Evolutionary conservation across 2,797 vertebrate species (phyloP).

Genomic region (Choloepus didactylus): DNA sequence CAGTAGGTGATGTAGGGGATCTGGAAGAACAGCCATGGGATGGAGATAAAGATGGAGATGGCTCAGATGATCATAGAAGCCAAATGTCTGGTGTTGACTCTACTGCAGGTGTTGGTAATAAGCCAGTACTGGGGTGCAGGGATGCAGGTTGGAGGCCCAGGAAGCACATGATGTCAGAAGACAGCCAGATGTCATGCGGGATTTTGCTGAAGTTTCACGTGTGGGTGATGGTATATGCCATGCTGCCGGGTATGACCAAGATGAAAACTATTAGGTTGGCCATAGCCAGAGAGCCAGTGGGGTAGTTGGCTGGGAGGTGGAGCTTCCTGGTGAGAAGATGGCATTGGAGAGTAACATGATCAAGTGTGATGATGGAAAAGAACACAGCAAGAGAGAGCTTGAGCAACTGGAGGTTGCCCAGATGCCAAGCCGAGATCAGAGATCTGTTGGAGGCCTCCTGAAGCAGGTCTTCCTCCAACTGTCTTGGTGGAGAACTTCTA

Average conservation of each 20-base stretch:
- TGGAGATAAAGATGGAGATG: constrained; percentile 95
- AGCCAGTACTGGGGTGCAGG: constrained; percentile 96
- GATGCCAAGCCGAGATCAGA: constrained; percentile 83
- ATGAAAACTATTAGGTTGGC: constrained; percentile 95
- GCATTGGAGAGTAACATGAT: constrained; percentile 92
- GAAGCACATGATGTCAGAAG: constrained; percentile 95
- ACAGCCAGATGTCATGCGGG: constrained; percentile 95
- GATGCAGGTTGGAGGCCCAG: constrained; percentile 94
- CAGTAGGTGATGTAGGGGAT: constrained; percentile 95
- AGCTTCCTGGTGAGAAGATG: constrained; percentile 94
- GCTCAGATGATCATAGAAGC: constrained; percentile 94
- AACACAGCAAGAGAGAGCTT: constrained; percentile 92
- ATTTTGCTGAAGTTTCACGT: constrained; percentile 94
- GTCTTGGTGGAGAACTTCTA: constrained; percentile 91
- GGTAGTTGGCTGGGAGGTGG: constrained; percentile 95
- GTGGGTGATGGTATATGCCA: constrained; percentile 94
- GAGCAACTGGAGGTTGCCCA: constrained; percentile 88
- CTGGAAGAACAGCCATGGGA: constrained; percentile 95
- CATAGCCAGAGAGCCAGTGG: constrained; percentile 94
- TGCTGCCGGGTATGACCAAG: constrained; percentile 95
- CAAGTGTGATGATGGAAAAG: constrained; percentile 91
- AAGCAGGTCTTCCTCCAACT: constrained; percentile 84
- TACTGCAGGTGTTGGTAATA: constrained; percentile 94
- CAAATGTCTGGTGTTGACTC: constrained; percentile 91
- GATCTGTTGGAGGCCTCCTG: constrained; percentile 85